phyloP scores from a whole-genome alignment of 1,140 invertebrate genomes.

The Laupala kohalensis region DNA sequence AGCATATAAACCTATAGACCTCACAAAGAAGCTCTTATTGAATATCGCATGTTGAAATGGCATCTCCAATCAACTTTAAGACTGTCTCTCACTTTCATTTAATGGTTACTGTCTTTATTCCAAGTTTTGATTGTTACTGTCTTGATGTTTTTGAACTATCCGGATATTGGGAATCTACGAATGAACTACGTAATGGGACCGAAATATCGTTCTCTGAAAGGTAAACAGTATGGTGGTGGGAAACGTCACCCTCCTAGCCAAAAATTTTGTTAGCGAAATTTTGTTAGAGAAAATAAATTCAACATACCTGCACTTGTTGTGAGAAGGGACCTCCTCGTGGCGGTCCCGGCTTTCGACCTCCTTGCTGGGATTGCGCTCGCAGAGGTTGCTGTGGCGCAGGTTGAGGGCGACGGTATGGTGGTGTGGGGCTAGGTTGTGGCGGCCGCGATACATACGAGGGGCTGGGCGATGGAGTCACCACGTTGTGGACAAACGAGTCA shows the following conservation, averaged over 20 bases:
- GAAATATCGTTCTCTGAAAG: neutral
- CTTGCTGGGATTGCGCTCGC: neutral
- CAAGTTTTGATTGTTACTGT: no score
- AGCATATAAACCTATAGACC: no score
- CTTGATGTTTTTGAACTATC: no score
- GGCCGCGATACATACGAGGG: neutral
- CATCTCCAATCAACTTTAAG: no score
- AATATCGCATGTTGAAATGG: no score
- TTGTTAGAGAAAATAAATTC: neutral
- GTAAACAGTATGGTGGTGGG: neutral
- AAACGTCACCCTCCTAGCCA: neutral
- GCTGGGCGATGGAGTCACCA: conserved; percentile 4
- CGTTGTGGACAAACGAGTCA: conserved; percentile 5
- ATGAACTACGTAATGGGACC: no score
- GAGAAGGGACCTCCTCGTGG: neutral
- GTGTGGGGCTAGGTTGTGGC: conserved; percentile 1
- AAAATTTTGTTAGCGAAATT: neutral
- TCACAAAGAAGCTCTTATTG: no score
- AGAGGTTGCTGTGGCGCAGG: neutral
- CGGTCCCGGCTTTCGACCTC: neutral
- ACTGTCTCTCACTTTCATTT: no score
- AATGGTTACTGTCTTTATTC: no score
- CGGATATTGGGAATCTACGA: no score
- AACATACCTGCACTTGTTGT: conserved; percentile 2
- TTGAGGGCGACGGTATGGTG: neutral